Evolutionary conservation across 2,113 vertebrate species (phyloP), one percentile per base, ranked within the genome.

Genomic region (Brachirus orientalis): DNA sequence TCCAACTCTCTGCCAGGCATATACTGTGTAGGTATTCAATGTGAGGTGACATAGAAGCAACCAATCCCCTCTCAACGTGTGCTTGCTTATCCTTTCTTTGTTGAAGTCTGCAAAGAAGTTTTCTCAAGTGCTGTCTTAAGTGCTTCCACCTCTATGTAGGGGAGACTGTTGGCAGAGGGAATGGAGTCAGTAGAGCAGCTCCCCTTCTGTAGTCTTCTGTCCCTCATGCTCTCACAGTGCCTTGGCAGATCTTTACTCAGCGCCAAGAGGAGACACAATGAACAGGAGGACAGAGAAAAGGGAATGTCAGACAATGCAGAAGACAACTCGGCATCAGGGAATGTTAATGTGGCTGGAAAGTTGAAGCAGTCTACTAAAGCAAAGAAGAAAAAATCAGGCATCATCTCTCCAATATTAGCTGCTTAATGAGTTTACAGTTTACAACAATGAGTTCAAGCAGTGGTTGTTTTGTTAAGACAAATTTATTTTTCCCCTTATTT

Each of bases 371-470:
- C 50, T 35, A 50, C 53, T 17, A 65, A 66, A 67, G 22, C 16
- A 18, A 65, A 78, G 3, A 10, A 62, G 48, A 63, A 63, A 51
- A 78, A 64, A 62, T 75, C 56, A 61, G 40, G 78, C 67, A 48
- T 74, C 83, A 59, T 63, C 66, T 88, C 80, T 75, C 80, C 48
- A 65, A 72, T 83, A 77, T 84, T 88, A 79, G 89, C 93, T 93
- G 90, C 91, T 92, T 91, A 74, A 54, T 75, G 65, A 76, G 91
- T 93, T 94, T 93, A 93, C 92, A 91, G 79, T 86, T 89, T 66
- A 77, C 51, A 79, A 89, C 87, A 90, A 86, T 89, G 88, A 86
- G 78, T 86, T 82, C 75, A 83, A 90, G 86, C 88, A 88, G 91
- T 74, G 72, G 78, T 84, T 88, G 72, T 80, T 90, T 79, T 80